A percentile compares a stretch with the other conserved stretches of the same genome.
phyloP scores from a whole-genome alignment of 1,140 invertebrate species.

The Physella acuta region DNA sequence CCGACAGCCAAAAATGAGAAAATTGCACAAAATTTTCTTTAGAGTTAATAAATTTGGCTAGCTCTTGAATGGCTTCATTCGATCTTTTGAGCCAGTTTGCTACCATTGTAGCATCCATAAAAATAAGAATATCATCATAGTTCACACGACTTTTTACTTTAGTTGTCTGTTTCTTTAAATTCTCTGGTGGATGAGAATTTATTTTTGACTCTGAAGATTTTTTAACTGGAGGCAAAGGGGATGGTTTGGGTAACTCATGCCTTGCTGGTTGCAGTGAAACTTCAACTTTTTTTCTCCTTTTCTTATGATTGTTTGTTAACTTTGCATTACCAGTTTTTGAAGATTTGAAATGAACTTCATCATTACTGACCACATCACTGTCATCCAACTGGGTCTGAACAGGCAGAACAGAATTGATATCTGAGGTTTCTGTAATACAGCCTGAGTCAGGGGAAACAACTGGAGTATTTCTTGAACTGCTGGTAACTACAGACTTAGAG shows the following conservation, averaged over 20 bases:
- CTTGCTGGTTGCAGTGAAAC: slow-evolving; percentile 31
- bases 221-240: slow-evolving; percentile 41
- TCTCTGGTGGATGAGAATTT: background rate
- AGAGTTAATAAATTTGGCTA: slow-evolving; percentile 41
- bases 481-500: slow-evolving; percentile 18
- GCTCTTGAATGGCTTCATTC: slow-evolving; percentile 49
- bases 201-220: slow-evolving; percentile 19
- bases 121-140: slow-evolving; percentile 53
- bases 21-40: slow-evolving; percentile 57
- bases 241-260: slow-evolving; percentile 46
- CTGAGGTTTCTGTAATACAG: slow-evolving; percentile 47
- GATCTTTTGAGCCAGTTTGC: slow-evolving; percentile 53
- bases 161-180: background rate
- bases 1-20: slow-evolving; percentile 58
- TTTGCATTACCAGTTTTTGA: slow-evolving; percentile 18
- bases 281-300: slow-evolving; percentile 34
- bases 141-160: slow-evolving; percentile 29
- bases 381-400: background rate
- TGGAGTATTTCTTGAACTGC: background rate
- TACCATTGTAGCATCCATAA: slow-evolving; percentile 58
- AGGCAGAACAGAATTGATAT: too few species aligned
- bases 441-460: slow-evolving; percentile 50
- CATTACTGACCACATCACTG: background rate
- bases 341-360: background rate
- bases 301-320: slow-evolving; percentile 34